Evolutionary conservation across 2,888 invertebrate genomes (phyloP).

Genomic region (Drymonia ruficornis): DNA sequence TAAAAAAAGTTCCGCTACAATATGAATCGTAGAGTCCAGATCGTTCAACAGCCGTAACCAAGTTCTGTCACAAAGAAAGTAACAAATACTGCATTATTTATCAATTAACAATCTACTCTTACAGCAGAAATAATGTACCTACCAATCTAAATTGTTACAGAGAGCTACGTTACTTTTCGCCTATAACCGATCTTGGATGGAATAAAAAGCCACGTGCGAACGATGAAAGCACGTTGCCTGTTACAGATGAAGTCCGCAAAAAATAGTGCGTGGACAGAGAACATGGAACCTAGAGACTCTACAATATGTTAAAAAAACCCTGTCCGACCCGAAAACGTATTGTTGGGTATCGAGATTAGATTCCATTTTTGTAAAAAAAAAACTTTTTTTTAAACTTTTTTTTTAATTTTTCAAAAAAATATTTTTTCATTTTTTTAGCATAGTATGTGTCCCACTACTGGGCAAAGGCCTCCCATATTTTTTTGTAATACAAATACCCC

Average conservation of each 20-base stretch:
- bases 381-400: no score
- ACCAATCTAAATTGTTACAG: not conserved
- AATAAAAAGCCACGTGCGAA: slow-evolving; percentile 11
- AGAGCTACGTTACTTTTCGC: not conserved
- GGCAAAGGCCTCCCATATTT: no score
- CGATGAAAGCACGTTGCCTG: slow-evolving; percentile 6
- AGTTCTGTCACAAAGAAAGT: slow-evolving; percentile 23
- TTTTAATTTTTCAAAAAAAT: no score
- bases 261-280: slow-evolving; percentile 4
- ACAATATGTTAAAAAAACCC: no score
- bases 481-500: no score
- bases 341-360: no score
- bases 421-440: no score
- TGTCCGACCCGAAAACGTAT: no score
- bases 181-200: slow-evolving; percentile 13
- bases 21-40: slow-evolving; percentile 6
- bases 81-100: slow-evolving; percentile 15
- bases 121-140: not conserved
- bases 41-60: slow-evolving; percentile 2
- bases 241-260: slow-evolving; percentile 4
- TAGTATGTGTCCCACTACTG: no score
- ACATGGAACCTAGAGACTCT: slow-evolving; percentile 8
- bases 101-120: slow-evolving; percentile 8
- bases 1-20: slow-evolving; percentile 7
- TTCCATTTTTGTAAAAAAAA: no score